Evolutionary conservation across 1,140 invertebrate species (phyloP), one percentile per base, ranked within the genome.

Genomic region (Hetaerina americana): DNA sequence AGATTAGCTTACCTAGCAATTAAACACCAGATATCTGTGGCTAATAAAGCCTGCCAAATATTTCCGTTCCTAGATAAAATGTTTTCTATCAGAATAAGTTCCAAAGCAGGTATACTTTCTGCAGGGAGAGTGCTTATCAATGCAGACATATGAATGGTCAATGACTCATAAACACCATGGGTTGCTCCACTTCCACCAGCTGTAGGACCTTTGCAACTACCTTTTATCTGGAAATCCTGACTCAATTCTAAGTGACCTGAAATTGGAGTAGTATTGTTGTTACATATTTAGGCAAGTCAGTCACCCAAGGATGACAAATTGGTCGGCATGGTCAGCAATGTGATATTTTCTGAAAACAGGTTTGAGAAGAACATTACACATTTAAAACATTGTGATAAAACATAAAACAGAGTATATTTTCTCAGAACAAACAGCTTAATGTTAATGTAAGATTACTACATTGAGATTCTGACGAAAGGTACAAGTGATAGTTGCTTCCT

Each of bases 11-110:
- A 73, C 72, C 72, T 67, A 12, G 72, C 49, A 24, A 73, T 25
- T 5, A 73, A 68, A 68, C 72, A 73, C 72, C 72, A 73, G 27
- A 71, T 15, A 27, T 73, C 72, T 22, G 28, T 68, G 18, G 70
- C 66, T 25, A 73, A 66, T 15, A 73, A 24, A 24, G 72, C 70
- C 25, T 49, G n/a, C 72, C 72, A 73, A 1, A 71, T 5, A n/a
- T 57, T 57, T n/a, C 40, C 57, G 31, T 27, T 68, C 10, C 70
- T 15, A n/a, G 66, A 66, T 66, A 73, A 15, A 26, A 73, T 66
- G 49, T 68, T 73, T 27, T 71, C 70, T 10, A 73, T 15, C 24
- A 73, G 49, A 6, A 73, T 25, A 1, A 40, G 24, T 31, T 73
- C 72, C 24, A 71, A 66, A 8, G 24, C 24, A 27, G 8, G 2